Evolutionary conservation across 2,797 vertebrate genomes (phyloP).

Genomic region (Apogon talboti): DNA sequence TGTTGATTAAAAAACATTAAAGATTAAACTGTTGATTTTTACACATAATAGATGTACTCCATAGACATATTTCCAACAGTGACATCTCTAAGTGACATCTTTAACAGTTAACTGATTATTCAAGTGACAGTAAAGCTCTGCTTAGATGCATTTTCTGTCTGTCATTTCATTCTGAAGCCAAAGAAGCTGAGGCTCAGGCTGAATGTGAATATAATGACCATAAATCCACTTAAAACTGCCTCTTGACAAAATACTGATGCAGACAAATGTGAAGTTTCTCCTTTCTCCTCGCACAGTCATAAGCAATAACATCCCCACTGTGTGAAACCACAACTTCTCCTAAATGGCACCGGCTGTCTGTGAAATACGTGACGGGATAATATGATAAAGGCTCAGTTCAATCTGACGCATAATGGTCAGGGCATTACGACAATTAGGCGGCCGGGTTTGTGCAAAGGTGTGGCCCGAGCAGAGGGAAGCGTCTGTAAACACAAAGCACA

Average conservation of each 20-base stretch:
- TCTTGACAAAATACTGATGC: constrained; percentile 23
- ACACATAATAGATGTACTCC: no score
- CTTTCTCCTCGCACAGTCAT: background rate
- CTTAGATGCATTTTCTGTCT: no score
- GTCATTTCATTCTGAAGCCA: background rate
- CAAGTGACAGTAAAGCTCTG: no score
- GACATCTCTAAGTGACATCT: no score
- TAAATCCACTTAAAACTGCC: background rate
- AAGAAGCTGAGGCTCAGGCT: constrained; percentile 1
- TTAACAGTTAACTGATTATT: no score
- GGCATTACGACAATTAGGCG: constrained; percentile 63
- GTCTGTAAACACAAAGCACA: constrained; percentile 75
- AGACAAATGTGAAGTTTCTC: constrained; percentile 8
- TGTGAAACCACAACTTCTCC: constrained; percentile 35
- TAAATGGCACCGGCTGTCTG: constrained; percentile 49
- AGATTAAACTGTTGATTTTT: no score
- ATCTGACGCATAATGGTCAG: constrained; percentile 51
- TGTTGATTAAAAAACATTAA: no score
- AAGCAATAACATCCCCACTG: background rate
- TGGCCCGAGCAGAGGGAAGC: constrained; percentile 51
- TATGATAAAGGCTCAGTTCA: constrained; percentile 57
- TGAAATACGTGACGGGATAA: constrained; percentile 50
- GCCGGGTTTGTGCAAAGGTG: constrained; percentile 62
- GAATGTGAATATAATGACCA: background rate
- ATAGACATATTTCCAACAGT: no score